Percentiles rank a stretch among this genome's conserved stretches.
Evolutionary conservation across 2,113 vertebrate species (phyloP).

Genomic region (Eira barbara): DNA sequence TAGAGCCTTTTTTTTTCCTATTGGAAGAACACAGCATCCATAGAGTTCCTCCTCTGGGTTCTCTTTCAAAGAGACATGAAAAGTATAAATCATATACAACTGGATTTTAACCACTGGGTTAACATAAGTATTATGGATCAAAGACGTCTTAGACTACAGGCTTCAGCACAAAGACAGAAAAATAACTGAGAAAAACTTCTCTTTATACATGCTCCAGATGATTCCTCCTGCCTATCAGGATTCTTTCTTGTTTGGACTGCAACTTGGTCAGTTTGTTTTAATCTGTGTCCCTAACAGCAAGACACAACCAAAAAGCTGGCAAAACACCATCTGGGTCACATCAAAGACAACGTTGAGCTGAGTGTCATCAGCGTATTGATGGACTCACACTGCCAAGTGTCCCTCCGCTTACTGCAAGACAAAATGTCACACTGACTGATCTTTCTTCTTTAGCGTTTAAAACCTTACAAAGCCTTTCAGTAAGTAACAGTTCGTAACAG

Average conservation of each 20-base stretch:
- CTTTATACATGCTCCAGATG: slow-evolving; percentile 8
- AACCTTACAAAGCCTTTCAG: slow-evolving; percentile 32
- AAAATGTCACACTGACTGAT: background rate
- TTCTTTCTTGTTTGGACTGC: slow-evolving; percentile 69
- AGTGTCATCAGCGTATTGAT: slow-evolving; percentile 42
- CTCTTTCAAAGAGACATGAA: background rate
- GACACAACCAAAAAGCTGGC: slow-evolving; percentile 65
- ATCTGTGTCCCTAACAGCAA: slow-evolving; percentile 68
- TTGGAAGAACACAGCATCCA: background rate
- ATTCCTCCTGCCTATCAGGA: slow-evolving; percentile 43
- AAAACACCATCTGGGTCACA: slow-evolving; percentile 68
- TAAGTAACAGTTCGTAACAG: slow-evolving; percentile 23
- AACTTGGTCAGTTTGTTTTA: slow-evolving; percentile 69
- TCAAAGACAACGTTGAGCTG: slow-evolving; percentile 42
- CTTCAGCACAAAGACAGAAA: background rate
- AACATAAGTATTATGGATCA: background rate
- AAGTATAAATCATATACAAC: background rate
- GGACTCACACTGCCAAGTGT: background rate
- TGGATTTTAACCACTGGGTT: background rate
- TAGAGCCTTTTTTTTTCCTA: background rate
- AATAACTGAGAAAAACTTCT: background rate
- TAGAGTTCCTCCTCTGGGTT: background rate
- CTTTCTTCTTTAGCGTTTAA: background rate
- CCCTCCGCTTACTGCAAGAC: background rate
- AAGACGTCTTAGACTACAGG: background rate